These are phyloP conservation scores for Thamnophis elegans DNA, from an alignment of 2,797 vertebrate species.

Conservation along the genomic window DNA sequence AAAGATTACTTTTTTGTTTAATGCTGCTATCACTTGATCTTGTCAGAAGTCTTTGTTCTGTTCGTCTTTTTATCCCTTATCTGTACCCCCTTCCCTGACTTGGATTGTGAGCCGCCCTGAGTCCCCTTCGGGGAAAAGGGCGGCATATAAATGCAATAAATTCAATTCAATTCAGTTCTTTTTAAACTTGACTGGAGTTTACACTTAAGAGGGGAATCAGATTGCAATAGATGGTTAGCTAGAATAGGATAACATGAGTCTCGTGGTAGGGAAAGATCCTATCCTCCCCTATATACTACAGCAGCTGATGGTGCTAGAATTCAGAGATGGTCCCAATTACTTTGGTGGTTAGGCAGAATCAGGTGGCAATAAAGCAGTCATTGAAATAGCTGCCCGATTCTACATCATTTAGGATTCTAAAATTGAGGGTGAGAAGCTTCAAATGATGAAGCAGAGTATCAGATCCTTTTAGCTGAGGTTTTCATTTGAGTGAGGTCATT, in stretches of 20 bases:
- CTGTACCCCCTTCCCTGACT: no score
- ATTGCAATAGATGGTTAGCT: neutral
- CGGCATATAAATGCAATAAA: no score
- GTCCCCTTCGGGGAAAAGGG: no score
- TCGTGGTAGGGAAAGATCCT: neutral
- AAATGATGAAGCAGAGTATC: neutral
- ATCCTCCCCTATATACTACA: no score
- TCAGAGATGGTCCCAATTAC: neutral
- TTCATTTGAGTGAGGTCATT: neutral
- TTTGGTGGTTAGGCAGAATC: neutral
- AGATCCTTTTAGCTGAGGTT: neutral
- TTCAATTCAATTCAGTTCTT: no score
- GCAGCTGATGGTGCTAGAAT: neutral
- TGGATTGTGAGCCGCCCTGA: no score
- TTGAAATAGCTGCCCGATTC: neutral
- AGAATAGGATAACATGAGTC: neutral
- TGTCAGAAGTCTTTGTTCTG: no score
- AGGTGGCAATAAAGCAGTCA: neutral
- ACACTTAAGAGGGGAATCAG: neutral
- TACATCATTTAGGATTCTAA: neutral
- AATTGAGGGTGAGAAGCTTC: neutral
- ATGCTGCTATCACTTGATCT: neutral
- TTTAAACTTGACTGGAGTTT: neutral
- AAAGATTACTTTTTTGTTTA: neutral
- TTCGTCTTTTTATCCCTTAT: no score